Conservation (phyloP, 2,797 vertebrate species). For the Notolepis coatsorum region DNA sequence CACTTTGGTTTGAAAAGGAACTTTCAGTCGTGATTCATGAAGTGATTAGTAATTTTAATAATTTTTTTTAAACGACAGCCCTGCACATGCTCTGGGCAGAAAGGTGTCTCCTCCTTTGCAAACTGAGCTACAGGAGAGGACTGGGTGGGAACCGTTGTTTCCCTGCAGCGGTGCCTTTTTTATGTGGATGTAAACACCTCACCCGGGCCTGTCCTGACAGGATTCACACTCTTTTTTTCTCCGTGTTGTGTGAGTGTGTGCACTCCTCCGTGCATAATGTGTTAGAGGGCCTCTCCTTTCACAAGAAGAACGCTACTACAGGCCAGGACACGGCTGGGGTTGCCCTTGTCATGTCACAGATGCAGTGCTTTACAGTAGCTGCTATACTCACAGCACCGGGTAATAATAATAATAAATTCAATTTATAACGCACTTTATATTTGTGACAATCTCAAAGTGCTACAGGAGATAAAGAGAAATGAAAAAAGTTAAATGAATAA, state of each 20-base stretch:
- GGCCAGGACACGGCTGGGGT: constrained; percentile 65
- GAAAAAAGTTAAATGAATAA: too few relatives aligned
- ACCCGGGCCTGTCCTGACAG: constrained; percentile 76
- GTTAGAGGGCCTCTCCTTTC: constrained; percentile 71
- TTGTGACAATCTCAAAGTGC: too few relatives aligned
- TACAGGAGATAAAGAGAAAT: too few relatives aligned
- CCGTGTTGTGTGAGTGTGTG: constrained; percentile 41
- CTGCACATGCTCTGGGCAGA: constrained; percentile 44
- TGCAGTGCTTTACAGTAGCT: constrained; percentile 57
- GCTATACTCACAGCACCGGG: constrained; percentile 45
- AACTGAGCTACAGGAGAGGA: constrained; percentile 54
- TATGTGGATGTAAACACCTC: constrained; percentile 81
- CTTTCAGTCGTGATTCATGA: constrained; percentile 11
- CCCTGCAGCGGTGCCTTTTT: constrained; percentile 67
- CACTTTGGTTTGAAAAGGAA: constrained; percentile 2
- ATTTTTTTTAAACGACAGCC: constrained; percentile 35
- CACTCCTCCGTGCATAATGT: constrained; percentile 42
- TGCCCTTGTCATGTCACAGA: constrained; percentile 62
- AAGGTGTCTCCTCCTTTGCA: constrained; percentile 59
- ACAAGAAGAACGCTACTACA: constrained; percentile 39
- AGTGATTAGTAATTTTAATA: constrained; percentile 25
- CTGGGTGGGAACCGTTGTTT: constrained; percentile 73
- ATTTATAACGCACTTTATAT: too few relatives aligned
- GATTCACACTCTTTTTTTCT: constrained; percentile 54
- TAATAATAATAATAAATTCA: too few relatives aligned